A percentile compares a stretch with the other conserved stretches of the same genome.
Conservation (phyloP, 1,140 invertebrate species). For the Bombus picipes region DNA sequence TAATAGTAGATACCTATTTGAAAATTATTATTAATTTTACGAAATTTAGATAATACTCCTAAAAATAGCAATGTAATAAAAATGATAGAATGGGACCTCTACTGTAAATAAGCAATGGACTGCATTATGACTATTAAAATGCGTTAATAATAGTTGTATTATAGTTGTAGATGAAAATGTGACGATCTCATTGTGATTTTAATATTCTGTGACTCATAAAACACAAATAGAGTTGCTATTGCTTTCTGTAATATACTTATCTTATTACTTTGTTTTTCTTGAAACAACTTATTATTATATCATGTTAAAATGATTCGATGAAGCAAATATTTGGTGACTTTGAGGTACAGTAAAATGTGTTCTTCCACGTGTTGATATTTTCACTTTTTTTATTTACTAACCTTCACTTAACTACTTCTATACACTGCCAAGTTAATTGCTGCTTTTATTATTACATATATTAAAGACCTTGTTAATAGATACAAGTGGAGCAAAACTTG, state of each 20-base stretch:
- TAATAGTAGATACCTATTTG: background rate
- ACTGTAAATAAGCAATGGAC: constrained; percentile 72
- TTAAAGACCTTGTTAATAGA: constrained; percentile 25
- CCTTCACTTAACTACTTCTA: constrained; percentile 64
- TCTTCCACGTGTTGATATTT: constrained; percentile 53
- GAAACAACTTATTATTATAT: constrained; percentile 28
- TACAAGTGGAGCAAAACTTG: constrained; percentile 40
- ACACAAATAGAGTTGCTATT: constrained; percentile 52
- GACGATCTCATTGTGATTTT: constrained; percentile 78
- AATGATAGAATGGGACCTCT: constrained; percentile 60
- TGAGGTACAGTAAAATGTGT: constrained; percentile 38
- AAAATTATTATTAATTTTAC: background rate
- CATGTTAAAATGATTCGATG: constrained; percentile 12
- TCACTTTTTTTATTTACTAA: constrained; percentile 53
- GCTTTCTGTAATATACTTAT: constrained; percentile 31
- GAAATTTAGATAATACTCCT: background rate
- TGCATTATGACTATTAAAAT: constrained; percentile 66
- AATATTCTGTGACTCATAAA: constrained; percentile 71
- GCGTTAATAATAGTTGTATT: constrained; percentile 65
- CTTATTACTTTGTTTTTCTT: constrained; percentile 30
- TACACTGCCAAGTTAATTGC: constrained; percentile 77
- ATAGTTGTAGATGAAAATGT: constrained; percentile 71
- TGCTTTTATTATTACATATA: constrained; percentile 57
- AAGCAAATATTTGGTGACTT: constrained; percentile 9
- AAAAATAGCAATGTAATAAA: constrained; percentile 46